Evolutionary conservation across 2,888 invertebrate genomes (phyloP), one percentile per base, ranked within the genome.

Genomic region (Spodoptera exigua): DNA sequence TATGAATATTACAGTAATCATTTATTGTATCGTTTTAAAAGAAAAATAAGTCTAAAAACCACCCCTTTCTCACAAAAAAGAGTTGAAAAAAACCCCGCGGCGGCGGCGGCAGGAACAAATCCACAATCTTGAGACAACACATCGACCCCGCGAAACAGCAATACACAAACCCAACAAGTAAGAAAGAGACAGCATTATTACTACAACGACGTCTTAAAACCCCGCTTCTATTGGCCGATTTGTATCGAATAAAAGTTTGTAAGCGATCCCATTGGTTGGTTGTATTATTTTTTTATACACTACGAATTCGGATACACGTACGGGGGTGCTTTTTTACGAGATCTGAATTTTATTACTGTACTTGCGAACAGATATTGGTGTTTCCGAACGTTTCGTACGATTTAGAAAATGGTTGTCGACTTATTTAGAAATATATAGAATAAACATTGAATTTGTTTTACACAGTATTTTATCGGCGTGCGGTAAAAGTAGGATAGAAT

Each of bases 101-200:
- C 49, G 43, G 12, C 49, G 17, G n/a, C n/a, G n/a, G n/a, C n/a
- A 55, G 59, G 2, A 49, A 27, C 27, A 5, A 41, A 51, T 57
- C 53, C 52, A 59, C 32, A 11, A 48, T 75, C 79, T 79, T 79
- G 72, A 81, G 78, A 80, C 79, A 77, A 74, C 68, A 75, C 71
- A 60, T 56, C 53, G 47, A 51, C 47, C 46, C 46, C 46, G 47
- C 53, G 79, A 76, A 64, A 71, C 67, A 67, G 68, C 69, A 70
- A 55, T 74, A 74, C 27, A 61, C 36, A 54, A 73, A 57, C 37
- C 46, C 45, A 57, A 16, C 34, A 61, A 64, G 89, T 69, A 71
- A 79, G 88, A 90, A 76, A 79, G 88, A 81, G 90, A 88, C 73
- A 74, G 78, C 70, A 60, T 76, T 80, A 85, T 62, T 59, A 70